Evolutionary conservation across 2,888 invertebrate species (phyloP), one percentile per base, ranked within the genome.

Genomic region (Tetanocera ferruginea): DNA sequence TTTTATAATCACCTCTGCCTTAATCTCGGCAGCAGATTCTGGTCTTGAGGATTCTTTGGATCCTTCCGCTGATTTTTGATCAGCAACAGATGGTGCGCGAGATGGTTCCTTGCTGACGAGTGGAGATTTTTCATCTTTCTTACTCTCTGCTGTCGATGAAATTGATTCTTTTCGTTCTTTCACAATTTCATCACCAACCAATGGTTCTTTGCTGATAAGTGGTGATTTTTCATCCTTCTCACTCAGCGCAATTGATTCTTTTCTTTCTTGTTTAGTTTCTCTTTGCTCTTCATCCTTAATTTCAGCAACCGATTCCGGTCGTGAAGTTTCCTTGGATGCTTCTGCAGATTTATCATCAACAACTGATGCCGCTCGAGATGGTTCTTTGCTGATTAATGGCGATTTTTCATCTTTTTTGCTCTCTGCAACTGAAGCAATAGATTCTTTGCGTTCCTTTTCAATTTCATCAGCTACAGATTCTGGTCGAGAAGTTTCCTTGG

Each of bases 291-390:
- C 9, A 34, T n/a, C n/a, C n/a, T n/a, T n/a, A n/a, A n/a, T n/a
- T n/a, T 77, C 78, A 17, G 80, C 81, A 11, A 76, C 74, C 5
- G 81, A 83, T 66, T 78, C 81, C 62, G 75, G 67, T 19, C 73
- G 60, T 5, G 83, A 82, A 0, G 77, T 70, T 31, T 83, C 82
- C 52, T 84, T 84, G 0, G 83, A 83, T 1, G 78, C 79, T 5
- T n/a, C 37, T 28, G 80, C 74, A 5, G 79, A 78, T 60, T 83
- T 82, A 9, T 77, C 79, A 71, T 80, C 82, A 31, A 66, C 78
- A 0, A 74, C 79, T 19, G 79, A 81, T 67, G 72, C 52, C 49
- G 19, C n/a, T 52, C 87, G 86, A 0, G 88, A 85, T 19, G 85
- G 83, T 25, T 84, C 87, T 64, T 80, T 78, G 23, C 60, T 71